These are phyloP conservation scores for Teleogryllus occipitalis DNA, from an alignment of 1,140 invertebrate species.

Conservation along the genomic window DNA sequence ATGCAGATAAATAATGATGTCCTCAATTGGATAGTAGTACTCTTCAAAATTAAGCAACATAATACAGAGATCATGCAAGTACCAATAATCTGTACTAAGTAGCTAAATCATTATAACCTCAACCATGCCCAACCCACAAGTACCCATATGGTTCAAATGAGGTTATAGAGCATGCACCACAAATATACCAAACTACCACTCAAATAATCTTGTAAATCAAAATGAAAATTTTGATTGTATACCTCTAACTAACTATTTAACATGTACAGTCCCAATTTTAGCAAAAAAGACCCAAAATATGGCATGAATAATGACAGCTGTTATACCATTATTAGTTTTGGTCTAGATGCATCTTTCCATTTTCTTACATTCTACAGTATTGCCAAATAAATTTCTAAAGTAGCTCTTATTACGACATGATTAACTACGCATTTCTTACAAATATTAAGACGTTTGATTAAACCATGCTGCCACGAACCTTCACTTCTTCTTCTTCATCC, in stretches of 20 bases:
- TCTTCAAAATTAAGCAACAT: too few species aligned
- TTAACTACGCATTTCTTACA: not conserved
- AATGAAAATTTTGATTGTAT: not conserved
- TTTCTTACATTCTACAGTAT: not conserved
- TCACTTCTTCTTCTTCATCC: slow-evolving; percentile 21
- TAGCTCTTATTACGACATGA: not conserved
- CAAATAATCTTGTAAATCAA: not conserved
- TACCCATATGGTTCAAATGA: too few species aligned
- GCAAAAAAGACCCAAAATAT: not conserved
- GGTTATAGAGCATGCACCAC: too few species aligned
- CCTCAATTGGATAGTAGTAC: too few species aligned
- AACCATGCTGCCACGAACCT: slow-evolving; percentile 19
- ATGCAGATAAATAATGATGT: too few species aligned
- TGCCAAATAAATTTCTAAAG: not conserved
- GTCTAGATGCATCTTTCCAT: not conserved
- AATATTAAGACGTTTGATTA: not conserved
- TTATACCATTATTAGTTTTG: not conserved
- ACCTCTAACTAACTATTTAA: not conserved
- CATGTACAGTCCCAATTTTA: not conserved
- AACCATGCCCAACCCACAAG: too few species aligned
- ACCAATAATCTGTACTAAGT: too few species aligned
- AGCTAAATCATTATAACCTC: too few species aligned
- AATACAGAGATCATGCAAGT: too few species aligned
- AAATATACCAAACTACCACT: not conserved
- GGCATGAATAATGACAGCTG: not conserved